Conservation (phyloP, 2,113 vertebrate species). For the Chloropsis cyanopogon region DNA sequence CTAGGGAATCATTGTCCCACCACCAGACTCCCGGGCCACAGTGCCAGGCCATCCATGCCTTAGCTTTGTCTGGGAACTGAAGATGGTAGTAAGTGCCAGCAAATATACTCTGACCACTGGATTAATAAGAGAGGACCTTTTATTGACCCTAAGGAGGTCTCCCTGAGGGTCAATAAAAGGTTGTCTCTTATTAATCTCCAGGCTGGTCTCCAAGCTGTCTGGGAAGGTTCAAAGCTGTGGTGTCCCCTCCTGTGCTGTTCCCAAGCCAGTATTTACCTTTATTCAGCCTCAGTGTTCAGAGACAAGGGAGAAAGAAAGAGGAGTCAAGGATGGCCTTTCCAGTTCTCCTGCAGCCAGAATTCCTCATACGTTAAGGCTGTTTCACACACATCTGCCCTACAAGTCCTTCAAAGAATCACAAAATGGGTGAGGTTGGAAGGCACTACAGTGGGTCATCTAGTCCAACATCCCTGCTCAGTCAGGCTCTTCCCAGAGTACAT, state of each 20-base stretch:
- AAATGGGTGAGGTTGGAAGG: background rate
- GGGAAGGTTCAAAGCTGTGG: background rate
- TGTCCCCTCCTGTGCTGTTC: background rate
- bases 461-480: background rate
- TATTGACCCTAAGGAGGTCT: background rate
- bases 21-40: background rate
- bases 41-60: background rate
- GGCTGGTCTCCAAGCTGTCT: background rate
- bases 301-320: background rate
- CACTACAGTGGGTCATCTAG: too few species aligned
- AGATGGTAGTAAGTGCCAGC: slow-evolving; percentile 36
- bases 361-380: background rate
- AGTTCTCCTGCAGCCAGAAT: background rate
- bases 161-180: too few species aligned
- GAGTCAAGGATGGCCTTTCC: background rate
- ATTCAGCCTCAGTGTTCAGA: background rate
- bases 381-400: background rate
- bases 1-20: background rate
- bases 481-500: background rate
- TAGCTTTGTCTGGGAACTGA: slow-evolving; percentile 33
- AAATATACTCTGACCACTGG: background rate
- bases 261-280: background rate
- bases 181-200: background rate
- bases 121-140: background rate
- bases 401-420: background rate